Evolutionary conservation across 2,888 invertebrate genomes (phyloP).

Genomic region (Allolobophora icterica): DNA sequence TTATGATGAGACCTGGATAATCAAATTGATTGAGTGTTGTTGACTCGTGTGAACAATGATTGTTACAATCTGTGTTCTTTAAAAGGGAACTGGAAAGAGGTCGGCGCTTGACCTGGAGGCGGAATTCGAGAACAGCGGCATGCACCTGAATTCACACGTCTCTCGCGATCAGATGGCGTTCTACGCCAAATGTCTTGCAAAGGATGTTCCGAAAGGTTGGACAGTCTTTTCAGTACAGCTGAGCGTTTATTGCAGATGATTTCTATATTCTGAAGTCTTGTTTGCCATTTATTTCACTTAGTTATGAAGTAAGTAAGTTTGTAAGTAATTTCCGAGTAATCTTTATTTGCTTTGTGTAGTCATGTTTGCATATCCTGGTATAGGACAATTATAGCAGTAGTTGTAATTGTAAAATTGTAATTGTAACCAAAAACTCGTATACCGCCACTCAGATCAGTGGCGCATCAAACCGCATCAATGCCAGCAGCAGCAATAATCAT

Average conservation of each 20-base stretch:
- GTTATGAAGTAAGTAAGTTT: background rate
- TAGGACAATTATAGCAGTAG: no score
- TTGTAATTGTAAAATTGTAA: no score
- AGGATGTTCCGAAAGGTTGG: conserved; percentile 39
- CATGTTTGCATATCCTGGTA: no score
- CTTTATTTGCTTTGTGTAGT: background rate
- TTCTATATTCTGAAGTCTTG: background rate
- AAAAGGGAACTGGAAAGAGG: conserved; percentile 39
- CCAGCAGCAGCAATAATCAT: no score
- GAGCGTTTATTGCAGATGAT: background rate
- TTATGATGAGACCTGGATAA: no score
- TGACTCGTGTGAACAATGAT: background rate
- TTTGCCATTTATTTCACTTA: background rate
- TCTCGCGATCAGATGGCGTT: conserved; percentile 38
- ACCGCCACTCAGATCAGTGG: no score
- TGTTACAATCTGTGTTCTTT: background rate
- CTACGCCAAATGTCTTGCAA: conserved; percentile 38
- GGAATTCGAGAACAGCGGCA: conserved; percentile 34
- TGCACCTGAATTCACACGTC: conserved; percentile 36
- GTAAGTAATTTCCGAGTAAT: no score
- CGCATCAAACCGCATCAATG: no score
- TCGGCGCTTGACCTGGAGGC: conserved; percentile 34
- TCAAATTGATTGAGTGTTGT: background rate
- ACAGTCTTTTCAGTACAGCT: background rate
- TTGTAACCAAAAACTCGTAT: no score